Percentiles rank a stretch among this genome's conserved stretches.
phyloP scores from a whole-genome alignment of 2,113 vertebrate genomes.

The Megalops atlanticus region DNA sequence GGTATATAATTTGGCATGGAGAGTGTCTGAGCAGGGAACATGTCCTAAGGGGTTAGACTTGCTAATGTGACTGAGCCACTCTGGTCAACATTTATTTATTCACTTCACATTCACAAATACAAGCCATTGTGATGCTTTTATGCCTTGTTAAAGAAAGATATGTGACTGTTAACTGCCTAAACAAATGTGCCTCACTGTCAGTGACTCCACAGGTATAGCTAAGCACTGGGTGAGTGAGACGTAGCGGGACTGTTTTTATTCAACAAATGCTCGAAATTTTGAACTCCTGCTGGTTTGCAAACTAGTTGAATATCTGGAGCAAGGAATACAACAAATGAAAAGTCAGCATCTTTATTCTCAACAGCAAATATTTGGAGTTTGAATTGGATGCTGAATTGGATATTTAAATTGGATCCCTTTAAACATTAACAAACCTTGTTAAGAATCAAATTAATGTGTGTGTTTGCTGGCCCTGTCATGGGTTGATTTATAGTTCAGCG shows the following conservation, averaged over 20 bases:
- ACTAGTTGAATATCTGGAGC: not conserved
- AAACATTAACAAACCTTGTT: no score
- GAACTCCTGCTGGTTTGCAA: not conserved
- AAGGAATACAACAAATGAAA: not conserved
- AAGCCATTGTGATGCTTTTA: conserved; percentile 24
- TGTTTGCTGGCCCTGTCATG: not conserved
- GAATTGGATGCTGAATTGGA: no score
- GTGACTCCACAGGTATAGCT: not conserved
- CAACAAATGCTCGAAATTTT: not conserved
- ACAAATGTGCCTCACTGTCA: not conserved
- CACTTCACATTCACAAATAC: conserved; percentile 31
- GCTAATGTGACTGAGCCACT: not conserved
- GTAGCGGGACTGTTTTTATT: not conserved
- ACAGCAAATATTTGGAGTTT: no score
- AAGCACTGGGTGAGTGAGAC: not conserved
- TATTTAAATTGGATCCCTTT: no score
- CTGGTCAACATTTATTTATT: conserved; percentile 53
- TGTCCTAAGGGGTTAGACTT: conserved; percentile 4
- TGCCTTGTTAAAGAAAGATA: not conserved
- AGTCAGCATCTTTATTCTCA: not conserved
- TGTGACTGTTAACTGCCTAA: not conserved
- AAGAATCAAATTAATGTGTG: no score
- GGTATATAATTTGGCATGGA: conserved; percentile 17
- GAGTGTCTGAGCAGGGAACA: conserved; percentile 1
- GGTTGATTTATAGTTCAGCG: not conserved